Percentiles rank a stretch among this genome's conserved stretches.
phyloP scores from a whole-genome alignment of 2,888 invertebrate genomes.

The Drosophila prostipennis region DNA sequence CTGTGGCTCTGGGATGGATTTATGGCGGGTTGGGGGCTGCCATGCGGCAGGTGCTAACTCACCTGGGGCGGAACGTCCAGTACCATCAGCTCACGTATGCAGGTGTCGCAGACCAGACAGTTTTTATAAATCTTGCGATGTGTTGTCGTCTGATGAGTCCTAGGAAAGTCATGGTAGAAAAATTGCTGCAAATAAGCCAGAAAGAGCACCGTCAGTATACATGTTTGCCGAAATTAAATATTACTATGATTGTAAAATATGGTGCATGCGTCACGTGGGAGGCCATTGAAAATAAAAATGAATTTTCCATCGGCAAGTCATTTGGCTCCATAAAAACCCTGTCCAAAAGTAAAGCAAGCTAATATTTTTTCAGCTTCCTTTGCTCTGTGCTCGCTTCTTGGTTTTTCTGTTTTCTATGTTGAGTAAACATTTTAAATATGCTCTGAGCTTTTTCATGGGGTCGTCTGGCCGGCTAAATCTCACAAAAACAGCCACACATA shows the following conservation, averaged over 20 bases:
- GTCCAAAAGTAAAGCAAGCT: slow-evolving; percentile 1
- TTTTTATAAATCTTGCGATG: slow-evolving; percentile 84
- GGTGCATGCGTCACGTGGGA: slow-evolving; percentile 17
- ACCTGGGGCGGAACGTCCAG: slow-evolving; percentile 85
- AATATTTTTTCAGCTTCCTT: slow-evolving; percentile 13
- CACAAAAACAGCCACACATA: slow-evolving; percentile 36
- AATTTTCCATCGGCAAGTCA: slow-evolving; percentile 10
- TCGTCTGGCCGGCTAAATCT: slow-evolving; percentile 26
- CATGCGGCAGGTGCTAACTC: slow-evolving; percentile 48
- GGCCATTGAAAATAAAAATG: slow-evolving; percentile 16
- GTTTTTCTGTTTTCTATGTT: slow-evolving; percentile 19
- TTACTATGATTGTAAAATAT: slow-evolving; percentile 17
- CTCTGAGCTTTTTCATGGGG: slow-evolving; percentile 30
- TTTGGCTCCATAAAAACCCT: slow-evolving; percentile 2
- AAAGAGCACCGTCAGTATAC: slow-evolving; percentile 1
- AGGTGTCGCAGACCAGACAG: slow-evolving; percentile 84
- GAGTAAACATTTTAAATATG: slow-evolving; percentile 40
- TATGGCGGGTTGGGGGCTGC: slow-evolving; percentile 5
- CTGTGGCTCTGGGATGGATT: slow-evolving; percentile 13
- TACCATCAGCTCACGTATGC: slow-evolving; percentile 85
- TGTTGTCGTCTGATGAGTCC: slow-evolving; percentile 83
- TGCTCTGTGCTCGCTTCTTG: slow-evolving; percentile 3
- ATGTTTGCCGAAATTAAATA: slow-evolving; percentile 12
- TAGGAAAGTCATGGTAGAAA: slow-evolving; percentile 84
- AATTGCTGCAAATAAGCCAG: slow-evolving; percentile 80